Evolutionary conservation across 2,797 vertebrate genomes (phyloP), one percentile per base, ranked within the genome.

Genomic region (Leuciscus waleckii): DNA sequence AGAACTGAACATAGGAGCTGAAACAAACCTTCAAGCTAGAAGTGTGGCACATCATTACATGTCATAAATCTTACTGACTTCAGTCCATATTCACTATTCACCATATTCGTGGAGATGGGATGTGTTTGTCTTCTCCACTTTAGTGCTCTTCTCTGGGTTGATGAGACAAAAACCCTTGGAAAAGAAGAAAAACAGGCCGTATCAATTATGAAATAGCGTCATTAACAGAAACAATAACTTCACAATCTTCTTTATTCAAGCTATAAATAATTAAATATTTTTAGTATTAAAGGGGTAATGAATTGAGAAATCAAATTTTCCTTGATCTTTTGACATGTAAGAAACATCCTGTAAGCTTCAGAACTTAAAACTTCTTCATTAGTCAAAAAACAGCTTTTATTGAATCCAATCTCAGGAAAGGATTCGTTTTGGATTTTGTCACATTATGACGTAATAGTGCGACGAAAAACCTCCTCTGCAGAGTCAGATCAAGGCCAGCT

Each of bases 61-160:
- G 23, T 11, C 26, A 37, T 5, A 43, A 71, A 71, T 71, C 37
- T 43, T 54, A 82, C 79, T 43, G 21, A 63, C 4, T 87, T 67
- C 8, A 84, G 81, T 86, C 82, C 79, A 87, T 70, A 85, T 83
- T 88, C 2, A 35, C 35, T 0, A 35, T 35, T 35, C 35, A 35
- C 35, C 35, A 35, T 35, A 35, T 5, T 35, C 35, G 5, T 35
- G 61, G n/a, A 90, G 83, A 81, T 4, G 82, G 13, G 32, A 75
- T 87, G n/a, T 77, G 63, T 61, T 82, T 29, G 61, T 86, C 81
- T 84, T 89, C 65, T 89, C 85, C 51, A 87, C 83, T 86, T 88
- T 91, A 26, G 86, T 90, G 74, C 90, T 88, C 70, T 89, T 91
- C 23, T 85, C 61, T 58, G 26, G 21, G 39, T 56, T 19, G 39